These are phyloP conservation scores for Leptinotarsa haldemani DNA, from an alignment of 2,888 invertebrate genomes.

Conservation along the genomic window DNA sequence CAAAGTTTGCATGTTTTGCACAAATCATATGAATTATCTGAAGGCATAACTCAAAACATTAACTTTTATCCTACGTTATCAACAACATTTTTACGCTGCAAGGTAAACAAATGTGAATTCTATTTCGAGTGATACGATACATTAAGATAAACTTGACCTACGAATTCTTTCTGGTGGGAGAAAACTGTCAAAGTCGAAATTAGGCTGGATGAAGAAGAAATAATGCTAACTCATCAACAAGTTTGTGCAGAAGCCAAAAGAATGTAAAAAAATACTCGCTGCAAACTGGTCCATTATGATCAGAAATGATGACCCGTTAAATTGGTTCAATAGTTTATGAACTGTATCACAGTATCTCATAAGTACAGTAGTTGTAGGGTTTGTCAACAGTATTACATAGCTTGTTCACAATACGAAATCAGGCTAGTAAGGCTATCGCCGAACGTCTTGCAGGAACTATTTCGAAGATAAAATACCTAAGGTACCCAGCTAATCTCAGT, in stretches of 20 bases:
- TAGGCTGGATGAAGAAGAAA: conserved; percentile 8
- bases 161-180: not conserved
- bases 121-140: conserved; percentile 4
- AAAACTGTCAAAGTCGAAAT: conserved; percentile 3
- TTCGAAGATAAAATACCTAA: too few relatives aligned
- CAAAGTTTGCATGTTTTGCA: conserved; percentile 31
- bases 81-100: conserved; percentile 29
- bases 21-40: conserved; percentile 31
- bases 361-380: too few relatives aligned
- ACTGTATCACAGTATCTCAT: too few relatives aligned
- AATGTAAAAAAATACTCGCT: too few relatives aligned
- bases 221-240: conserved; percentile 27
- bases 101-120: conserved; percentile 28
- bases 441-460: too few relatives aligned
- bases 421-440: too few relatives aligned
- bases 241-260: not conserved
- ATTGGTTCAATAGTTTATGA: too few relatives aligned
- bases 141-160: conserved; percentile 15
- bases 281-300: too few relatives aligned
- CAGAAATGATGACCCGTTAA: too few relatives aligned
- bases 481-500: too few relatives aligned
- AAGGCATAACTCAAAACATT: conserved; percentile 29
- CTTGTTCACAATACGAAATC: too few relatives aligned
- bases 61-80: conserved; percentile 32
- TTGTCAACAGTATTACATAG: too few relatives aligned